Conservation (phyloP, 1,140 invertebrate genomes). For the Delia radicum region DNA sequence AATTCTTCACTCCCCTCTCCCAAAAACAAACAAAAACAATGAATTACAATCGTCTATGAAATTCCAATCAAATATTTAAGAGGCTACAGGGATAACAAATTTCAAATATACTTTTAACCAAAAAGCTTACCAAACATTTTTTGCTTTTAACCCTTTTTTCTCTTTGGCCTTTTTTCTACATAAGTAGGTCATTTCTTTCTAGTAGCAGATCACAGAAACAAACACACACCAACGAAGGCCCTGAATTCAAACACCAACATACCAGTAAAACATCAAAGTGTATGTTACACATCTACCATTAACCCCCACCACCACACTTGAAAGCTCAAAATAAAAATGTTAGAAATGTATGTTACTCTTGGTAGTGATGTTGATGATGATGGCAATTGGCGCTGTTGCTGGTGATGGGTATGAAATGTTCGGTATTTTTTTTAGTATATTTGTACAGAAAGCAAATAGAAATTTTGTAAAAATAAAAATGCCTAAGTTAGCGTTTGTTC, state of each 20-base stretch:
- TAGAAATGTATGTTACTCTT: not conserved
- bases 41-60: no score
- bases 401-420: not conserved
- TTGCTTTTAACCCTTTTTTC: not conserved
- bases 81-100: not conserved
- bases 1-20: no score
- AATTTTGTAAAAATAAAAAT: not conserved
- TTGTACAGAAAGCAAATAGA: not conserved
- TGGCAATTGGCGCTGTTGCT: not conserved
- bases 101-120: not conserved
- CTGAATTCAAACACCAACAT: not conserved
- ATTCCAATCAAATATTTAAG: no score
- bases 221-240: not conserved
- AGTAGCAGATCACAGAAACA: not conserved
- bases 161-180: not conserved
- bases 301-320: not conserved
- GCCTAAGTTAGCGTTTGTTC: not conserved
- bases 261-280: not conserved
- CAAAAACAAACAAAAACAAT: no score
- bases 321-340: not conserved
- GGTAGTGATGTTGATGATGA: not conserved
- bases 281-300: not conserved
- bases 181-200: not conserved
- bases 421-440: not conserved
- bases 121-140: not conserved